phyloP scores from a whole-genome alignment of 2,888 invertebrate species.

The Plagodis pulveraria region DNA sequence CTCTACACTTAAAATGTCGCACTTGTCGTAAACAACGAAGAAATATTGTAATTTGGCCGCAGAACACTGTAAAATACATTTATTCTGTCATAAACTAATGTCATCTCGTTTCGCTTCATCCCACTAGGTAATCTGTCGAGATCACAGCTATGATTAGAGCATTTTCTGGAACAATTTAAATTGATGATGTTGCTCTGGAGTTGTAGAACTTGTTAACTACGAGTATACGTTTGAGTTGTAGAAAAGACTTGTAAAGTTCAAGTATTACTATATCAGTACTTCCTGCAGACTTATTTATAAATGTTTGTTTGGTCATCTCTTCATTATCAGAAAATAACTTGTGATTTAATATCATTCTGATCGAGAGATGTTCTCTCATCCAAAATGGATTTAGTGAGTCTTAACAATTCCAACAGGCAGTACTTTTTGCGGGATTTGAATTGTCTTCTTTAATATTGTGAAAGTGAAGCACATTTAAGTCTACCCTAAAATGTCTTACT shows the following conservation, averaged over 20 bases:
- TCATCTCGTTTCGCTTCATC: conserved; percentile 2
- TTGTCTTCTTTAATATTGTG: too few relatives aligned
- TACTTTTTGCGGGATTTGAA: too few relatives aligned
- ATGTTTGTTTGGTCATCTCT: too few relatives aligned
- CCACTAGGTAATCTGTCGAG: conserved; percentile 10
- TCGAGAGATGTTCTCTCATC: too few relatives aligned
- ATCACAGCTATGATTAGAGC: conserved; percentile 10
- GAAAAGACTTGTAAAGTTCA: background rate
- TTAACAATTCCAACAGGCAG: too few relatives aligned
- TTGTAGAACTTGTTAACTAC: background rate
- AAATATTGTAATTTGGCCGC: conserved; percentile 12
- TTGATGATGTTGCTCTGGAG: conserved; percentile 5
- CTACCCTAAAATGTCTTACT: too few relatives aligned
- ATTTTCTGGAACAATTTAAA: conserved; percentile 8
- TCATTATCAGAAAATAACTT: too few relatives aligned
- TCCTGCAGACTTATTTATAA: too few relatives aligned
- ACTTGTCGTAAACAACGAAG: conserved; percentile 8
- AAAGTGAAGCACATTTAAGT: too few relatives aligned
- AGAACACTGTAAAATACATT: conserved; percentile 17
- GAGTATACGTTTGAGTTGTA: background rate
- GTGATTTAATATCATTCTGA: too few relatives aligned
- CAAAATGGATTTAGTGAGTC: too few relatives aligned
- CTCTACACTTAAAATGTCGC: background rate
- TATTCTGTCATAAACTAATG: conserved; percentile 15
- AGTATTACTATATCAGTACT: background rate